Conservation (phyloP, 2,888 invertebrate species). For the Amorpha juglandis region DNA sequence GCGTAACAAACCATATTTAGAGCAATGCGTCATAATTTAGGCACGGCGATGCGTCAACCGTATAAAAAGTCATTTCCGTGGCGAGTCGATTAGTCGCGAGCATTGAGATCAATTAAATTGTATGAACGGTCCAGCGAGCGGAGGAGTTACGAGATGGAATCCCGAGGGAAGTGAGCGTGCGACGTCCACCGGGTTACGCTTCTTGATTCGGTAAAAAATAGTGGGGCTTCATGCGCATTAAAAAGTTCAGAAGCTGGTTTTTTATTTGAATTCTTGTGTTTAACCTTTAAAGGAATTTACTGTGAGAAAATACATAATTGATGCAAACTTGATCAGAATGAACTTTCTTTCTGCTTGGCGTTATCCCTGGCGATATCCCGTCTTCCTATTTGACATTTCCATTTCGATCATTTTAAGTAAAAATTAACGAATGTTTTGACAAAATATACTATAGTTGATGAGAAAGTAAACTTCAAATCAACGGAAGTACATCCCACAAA, state of each 20-base stretch:
- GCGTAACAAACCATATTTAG: constrained; percentile 12
- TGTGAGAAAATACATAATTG: constrained; percentile 8
- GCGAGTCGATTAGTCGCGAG: constrained; percentile 77
- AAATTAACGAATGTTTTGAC: too few relatives aligned
- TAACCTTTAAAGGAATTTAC: constrained; percentile 13
- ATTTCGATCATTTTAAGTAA: too few relatives aligned
- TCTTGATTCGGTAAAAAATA: constrained; percentile 33
- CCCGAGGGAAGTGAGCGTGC: constrained; percentile 69
- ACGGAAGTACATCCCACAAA: constrained; percentile 7
- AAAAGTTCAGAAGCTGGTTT: constrained; percentile 13
- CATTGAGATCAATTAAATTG: constrained; percentile 80
- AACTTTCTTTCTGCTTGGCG: too few relatives aligned
- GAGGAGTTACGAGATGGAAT: constrained; percentile 73
- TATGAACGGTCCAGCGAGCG: constrained; percentile 60
- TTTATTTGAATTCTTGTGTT: constrained; percentile 15
- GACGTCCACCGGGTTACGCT: constrained; percentile 54
- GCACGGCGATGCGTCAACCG: constrained; percentile 59
- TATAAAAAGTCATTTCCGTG: constrained; percentile 70
- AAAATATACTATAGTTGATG: neutral
- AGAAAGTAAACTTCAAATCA: neutral
- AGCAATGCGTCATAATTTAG: constrained; percentile 40
- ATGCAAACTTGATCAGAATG: neutral
- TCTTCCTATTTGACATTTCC: too few relatives aligned
- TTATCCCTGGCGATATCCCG: too few relatives aligned
- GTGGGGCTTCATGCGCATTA: constrained; percentile 28